phyloP scores from a whole-genome alignment of 1,140 invertebrate species.

The Atta colombica region DNA sequence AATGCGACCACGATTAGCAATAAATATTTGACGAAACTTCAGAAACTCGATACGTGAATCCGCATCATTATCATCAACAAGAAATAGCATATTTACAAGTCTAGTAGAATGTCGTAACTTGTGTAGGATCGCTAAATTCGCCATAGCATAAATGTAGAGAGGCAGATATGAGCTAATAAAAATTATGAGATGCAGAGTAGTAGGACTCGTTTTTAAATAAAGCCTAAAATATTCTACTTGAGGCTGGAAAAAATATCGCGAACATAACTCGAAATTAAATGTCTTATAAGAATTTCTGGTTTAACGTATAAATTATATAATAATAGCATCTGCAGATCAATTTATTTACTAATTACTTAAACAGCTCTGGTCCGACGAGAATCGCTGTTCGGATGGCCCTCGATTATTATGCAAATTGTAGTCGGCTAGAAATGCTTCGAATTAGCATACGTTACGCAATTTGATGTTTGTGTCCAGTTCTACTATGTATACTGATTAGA shows the following conservation, averaged over 20 bases:
- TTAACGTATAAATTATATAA: conserved; percentile 5
- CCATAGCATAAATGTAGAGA: neutral
- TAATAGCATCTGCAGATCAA: neutral
- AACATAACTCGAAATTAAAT: neutral
- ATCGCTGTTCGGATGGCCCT: neutral
- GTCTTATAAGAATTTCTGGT: neutral
- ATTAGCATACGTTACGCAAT: conserved; percentile 55
- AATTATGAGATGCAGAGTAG: conserved; percentile 33
- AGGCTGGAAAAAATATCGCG: neutral
- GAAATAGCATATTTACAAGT: conserved; percentile 49
- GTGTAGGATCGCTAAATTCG: neutral
- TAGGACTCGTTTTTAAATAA: conserved; percentile 12
- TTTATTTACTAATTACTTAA: conserved; percentile 21
- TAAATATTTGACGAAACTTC: conserved; percentile 16
- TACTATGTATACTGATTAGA: neutral
- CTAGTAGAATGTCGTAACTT: conserved; percentile 10
- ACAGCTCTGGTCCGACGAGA: neutral
- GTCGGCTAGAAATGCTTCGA: neutral
- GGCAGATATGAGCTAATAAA: neutral
- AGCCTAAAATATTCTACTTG: neutral
- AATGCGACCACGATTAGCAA: neutral
- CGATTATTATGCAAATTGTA: conserved; percentile 40
- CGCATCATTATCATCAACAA: conserved; percentile 1
- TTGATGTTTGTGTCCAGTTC: conserved; percentile 19
- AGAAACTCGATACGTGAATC: neutral